Evolutionary conservation across 2,797 vertebrate genomes (phyloP).

Genomic region (Buphagus erythrorhynchus): DNA sequence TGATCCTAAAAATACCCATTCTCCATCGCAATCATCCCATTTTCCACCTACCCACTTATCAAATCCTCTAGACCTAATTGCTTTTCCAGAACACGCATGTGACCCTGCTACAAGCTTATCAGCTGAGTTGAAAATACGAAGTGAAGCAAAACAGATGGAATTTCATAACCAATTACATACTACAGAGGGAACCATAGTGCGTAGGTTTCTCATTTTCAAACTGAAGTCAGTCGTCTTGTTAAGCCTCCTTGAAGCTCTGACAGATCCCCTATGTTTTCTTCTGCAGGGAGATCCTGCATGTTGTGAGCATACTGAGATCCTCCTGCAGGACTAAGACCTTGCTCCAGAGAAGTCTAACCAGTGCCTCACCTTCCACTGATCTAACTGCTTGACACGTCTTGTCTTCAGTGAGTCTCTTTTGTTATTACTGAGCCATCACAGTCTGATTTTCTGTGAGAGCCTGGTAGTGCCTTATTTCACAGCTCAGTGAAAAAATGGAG

Average conservation of each 20-base stretch:
- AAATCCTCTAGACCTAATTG: neutral
- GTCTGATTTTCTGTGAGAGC: neutral
- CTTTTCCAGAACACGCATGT: neutral
- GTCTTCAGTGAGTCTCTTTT: neutral
- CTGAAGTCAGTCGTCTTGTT: neutral
- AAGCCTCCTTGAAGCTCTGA: neutral
- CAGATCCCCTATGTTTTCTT: neutral
- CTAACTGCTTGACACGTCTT: neutral
- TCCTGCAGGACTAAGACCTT: neutral
- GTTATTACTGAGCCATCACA: neutral
- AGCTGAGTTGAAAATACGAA: neutral
- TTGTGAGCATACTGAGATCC: neutral
- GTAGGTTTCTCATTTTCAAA: neutral
- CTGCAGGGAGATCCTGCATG: neutral
- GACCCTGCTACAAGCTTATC: neutral
- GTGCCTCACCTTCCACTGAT: neutral
- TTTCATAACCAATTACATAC: slow-evolving; percentile 45
- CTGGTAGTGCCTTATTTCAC: neutral
- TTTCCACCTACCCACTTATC: neutral
- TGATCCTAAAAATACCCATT: neutral
- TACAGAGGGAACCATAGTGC: neutral
- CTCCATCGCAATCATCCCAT: neutral
- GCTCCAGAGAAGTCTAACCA: neutral
- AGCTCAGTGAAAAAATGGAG: neutral
- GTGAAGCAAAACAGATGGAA: slow-evolving; percentile 54